phyloP scores from a whole-genome alignment of 2,888 invertebrate species.

The Alitta virens region DNA sequence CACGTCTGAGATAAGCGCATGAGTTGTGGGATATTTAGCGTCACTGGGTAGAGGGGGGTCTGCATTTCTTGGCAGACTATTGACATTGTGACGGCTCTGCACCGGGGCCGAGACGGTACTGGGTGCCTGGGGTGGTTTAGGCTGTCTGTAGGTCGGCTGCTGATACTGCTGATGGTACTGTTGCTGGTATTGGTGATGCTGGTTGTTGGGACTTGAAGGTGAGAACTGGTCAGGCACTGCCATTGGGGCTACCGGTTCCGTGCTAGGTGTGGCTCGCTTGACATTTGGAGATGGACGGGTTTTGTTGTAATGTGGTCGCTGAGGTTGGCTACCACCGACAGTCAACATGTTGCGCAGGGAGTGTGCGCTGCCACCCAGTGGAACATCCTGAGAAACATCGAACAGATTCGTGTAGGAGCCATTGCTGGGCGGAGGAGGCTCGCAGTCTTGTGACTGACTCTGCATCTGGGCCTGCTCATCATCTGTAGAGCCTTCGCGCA shows the following conservation, averaged over 20 bases:
- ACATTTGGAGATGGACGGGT: conserved; percentile 15
- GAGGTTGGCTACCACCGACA: background rate
- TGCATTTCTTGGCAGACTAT: conserved; percentile 12
- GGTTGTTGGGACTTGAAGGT: conserved; percentile 11
- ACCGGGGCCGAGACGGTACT: too few species aligned
- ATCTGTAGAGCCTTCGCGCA: conserved; percentile 19
- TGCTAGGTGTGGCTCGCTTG: background rate
- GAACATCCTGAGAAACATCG: conserved; percentile 25
- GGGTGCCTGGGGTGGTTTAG: too few species aligned
- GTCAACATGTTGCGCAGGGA: conserved; percentile 23
- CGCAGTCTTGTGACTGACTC: conserved; percentile 25
- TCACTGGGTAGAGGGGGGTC: conserved; percentile 26
- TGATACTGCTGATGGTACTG: background rate
- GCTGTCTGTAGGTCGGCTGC: too few species aligned
- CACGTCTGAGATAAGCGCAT: conserved; percentile 27
- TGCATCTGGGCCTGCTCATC: conserved; percentile 12
- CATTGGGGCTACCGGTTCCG: conserved; percentile 15
- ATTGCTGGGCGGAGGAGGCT: conserved; percentile 15
- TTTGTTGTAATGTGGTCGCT: conserved; percentile 1
- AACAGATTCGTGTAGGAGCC: conserved; percentile 30
- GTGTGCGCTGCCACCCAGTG: conserved; percentile 31
- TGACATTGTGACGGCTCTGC: conserved; percentile 2
- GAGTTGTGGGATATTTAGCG: conserved; percentile 29
- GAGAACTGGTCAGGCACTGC: conserved; percentile 21
- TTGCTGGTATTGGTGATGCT: background rate